A percentile compares a stretch with the other conserved stretches of the same genome.
Conservation (phyloP, 2,888 invertebrate genomes). For the Oegoconia quadripuncta region DNA sequence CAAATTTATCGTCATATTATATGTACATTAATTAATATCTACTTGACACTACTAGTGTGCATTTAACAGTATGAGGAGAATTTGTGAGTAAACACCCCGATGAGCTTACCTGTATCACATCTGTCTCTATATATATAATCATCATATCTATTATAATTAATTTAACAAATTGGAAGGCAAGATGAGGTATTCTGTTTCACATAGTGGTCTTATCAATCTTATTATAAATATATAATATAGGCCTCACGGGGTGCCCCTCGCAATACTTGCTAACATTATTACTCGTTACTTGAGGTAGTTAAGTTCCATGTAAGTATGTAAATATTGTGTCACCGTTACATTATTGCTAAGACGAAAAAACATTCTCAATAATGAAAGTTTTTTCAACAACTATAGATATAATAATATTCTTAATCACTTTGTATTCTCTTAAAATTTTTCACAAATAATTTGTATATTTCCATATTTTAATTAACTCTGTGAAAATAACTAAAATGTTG, state of each 20-base stretch:
- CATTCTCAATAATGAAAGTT: conserved; percentile 56
- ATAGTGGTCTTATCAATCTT: too few relatives aligned
- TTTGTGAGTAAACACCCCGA: conserved; percentile 20
- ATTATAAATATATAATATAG: too few relatives aligned
- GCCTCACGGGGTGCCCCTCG: conserved; percentile 33
- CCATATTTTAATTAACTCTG: conserved; percentile 19
- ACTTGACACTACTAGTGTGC: conserved; percentile 62
- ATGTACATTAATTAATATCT: conserved; percentile 68
- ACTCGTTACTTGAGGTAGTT: conserved; percentile 75
- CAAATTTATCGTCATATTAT: conserved; percentile 62
- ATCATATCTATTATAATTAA: too few relatives aligned
- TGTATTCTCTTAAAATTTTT: conserved; percentile 40
- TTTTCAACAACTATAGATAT: conserved; percentile 52
- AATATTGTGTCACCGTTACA: conserved; percentile 52
- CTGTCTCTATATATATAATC: too few relatives aligned
- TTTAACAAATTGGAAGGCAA: conserved; percentile 54
- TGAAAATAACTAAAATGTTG: conserved; percentile 27
- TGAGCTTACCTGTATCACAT: conserved; percentile 20
- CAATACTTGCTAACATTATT: conserved; percentile 54
- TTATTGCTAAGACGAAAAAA: conserved; percentile 66
- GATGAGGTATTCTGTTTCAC: conserved; percentile 41
- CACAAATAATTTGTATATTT: conserved; percentile 37
- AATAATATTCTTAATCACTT: conserved; percentile 42
- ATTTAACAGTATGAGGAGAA: conserved; percentile 58
- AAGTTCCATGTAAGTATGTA: too few relatives aligned